phyloP scores from a whole-genome alignment of 92 coral and sea anemone species.

The Siderastrea radians region DNA sequence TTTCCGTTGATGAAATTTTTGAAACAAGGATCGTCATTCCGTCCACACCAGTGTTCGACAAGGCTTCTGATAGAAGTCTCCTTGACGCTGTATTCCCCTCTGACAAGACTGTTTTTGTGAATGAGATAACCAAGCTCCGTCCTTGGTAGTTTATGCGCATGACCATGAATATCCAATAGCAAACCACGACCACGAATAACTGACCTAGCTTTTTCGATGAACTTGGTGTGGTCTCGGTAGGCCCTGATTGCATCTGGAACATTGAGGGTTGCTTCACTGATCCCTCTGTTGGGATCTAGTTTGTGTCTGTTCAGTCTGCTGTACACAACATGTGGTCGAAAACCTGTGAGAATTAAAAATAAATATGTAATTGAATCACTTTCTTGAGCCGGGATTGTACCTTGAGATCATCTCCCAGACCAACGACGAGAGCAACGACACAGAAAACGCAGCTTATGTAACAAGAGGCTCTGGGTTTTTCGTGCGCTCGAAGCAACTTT shows the following conservation, averaged over 20 bases:
- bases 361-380: not conserved
- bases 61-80: conserved; percentile 30
- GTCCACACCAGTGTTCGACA: conserved; percentile 12
- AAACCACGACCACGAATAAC: conserved; percentile 15
- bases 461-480: too few species aligned
- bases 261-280: conserved; percentile 44
- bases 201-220: conserved; percentile 25
- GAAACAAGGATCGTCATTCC: not conserved
- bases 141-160: conserved; percentile 7
- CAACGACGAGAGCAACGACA: too few species aligned
- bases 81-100: not conserved
- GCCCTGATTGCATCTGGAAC: conserved; percentile 41
- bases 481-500: too few species aligned
- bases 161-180: conserved; percentile 48
- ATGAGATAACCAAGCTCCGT: conserved; percentile 49
- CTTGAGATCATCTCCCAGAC: too few species aligned
- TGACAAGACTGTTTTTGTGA: not conserved
- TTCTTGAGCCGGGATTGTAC: too few species aligned
- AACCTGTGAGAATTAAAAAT: conserved; percentile 1
- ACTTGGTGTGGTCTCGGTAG: conserved; percentile 17
- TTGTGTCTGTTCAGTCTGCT: conserved; percentile 21
- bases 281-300: conserved; percentile 39
- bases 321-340: conserved; percentile 58
- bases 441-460: too few species aligned
- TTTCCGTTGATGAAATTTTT: conserved; percentile 36